Percentiles rank a stretch among this genome's conserved stretches.
Conservation (phyloP, 1,140 invertebrate genomes). For the Bombus sylvicola region DNA sequence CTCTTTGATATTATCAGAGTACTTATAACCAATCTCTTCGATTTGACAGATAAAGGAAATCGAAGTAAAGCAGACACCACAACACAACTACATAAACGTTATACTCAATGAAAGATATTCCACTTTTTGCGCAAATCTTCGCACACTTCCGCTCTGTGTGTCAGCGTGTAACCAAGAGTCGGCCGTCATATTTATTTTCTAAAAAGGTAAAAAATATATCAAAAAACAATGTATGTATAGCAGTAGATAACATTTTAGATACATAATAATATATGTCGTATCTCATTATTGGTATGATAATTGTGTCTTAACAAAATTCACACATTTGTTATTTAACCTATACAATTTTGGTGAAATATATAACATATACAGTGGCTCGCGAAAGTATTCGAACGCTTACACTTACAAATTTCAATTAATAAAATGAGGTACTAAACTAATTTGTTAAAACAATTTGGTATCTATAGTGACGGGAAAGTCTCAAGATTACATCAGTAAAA, state of each 20-base stretch:
- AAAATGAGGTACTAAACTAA: too few relatives aligned
- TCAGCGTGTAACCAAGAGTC: not conserved
- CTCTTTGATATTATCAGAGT: not conserved
- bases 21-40: not conserved
- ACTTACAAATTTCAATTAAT: too few relatives aligned
- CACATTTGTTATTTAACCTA: conserved; percentile 42
- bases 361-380: not conserved
- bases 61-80: conserved; percentile 30
- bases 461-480: too few relatives aligned
- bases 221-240: not conserved
- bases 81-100: conserved; percentile 18
- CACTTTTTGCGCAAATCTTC: conserved; percentile 36
- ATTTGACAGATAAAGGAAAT: conserved; percentile 63
- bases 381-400: too few relatives aligned
- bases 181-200: conserved; percentile 13
- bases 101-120: conserved; percentile 52
- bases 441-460: too few relatives aligned
- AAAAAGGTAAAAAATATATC: conserved; percentile 35
- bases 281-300: not conserved
- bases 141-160: conserved; percentile 17
- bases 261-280: not conserved
- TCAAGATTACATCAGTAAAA: too few relatives aligned
- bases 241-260: not conserved
- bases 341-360: not conserved
- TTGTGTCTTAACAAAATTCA: not conserved